phyloP scores from a whole-genome alignment of 2,888 invertebrate species.

The Eupithecia centaureata region DNA sequence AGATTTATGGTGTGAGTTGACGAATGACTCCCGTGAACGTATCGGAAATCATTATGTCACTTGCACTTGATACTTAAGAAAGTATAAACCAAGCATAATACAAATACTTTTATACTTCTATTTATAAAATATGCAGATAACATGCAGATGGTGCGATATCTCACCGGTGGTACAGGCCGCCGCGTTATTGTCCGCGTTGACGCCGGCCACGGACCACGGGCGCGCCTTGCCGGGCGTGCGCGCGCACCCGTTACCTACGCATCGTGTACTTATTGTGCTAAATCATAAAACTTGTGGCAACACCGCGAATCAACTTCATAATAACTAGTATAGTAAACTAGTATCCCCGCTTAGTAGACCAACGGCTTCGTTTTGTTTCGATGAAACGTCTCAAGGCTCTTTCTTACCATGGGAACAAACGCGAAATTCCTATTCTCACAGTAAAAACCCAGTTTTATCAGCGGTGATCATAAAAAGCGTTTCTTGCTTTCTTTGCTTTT shows the following conservation, averaged over 20 bases:
- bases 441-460: conserved; percentile 12
- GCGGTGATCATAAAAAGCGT: conserved; percentile 15
- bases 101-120: too few relatives aligned
- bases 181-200: conserved; percentile 68
- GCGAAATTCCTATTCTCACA: too few relatives aligned
- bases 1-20: too few relatives aligned
- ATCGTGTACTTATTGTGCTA: conserved; percentile 34
- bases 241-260: conserved; percentile 76
- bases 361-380: too few relatives aligned
- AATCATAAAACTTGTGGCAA: neutral
- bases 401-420: too few relatives aligned
- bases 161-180: conserved; percentile 79
- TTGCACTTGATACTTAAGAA: too few relatives aligned
- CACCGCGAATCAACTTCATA: conserved; percentile 8
- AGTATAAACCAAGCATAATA: too few relatives aligned
- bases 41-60: too few relatives aligned
- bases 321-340: too few relatives aligned
- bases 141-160: conserved; percentile 42
- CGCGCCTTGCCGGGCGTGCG: conserved; percentile 78
- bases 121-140: neutral
- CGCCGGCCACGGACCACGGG: conserved; percentile 81
- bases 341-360: too few relatives aligned
- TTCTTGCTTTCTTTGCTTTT: neutral
- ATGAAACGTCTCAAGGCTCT: too few relatives aligned
- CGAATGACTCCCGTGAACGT: too few relatives aligned